phyloP scores from a whole-genome alignment of 2,113 vertebrate genomes.

The Tricholaema leucomelas region DNA sequence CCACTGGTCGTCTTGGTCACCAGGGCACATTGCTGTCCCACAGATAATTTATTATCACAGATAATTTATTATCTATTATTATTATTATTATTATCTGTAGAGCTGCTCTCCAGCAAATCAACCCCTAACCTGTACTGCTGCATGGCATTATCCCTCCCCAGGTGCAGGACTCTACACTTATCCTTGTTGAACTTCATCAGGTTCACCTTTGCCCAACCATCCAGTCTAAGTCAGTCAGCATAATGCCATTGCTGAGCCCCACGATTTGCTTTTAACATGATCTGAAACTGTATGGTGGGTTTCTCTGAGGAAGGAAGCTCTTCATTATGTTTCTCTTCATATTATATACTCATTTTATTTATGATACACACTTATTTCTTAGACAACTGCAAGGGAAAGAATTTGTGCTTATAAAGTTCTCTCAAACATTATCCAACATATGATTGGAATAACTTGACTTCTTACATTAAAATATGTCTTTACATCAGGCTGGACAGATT shows the following conservation, averaged over 20 bases:
- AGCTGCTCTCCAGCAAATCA: no score
- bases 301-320: not conserved
- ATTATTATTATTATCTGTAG: no score
- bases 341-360: conserved; percentile 2
- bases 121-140: no score
- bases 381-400: conserved; percentile 13
- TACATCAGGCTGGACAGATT: not conserved
- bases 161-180: no score
- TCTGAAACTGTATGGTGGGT: not conserved
- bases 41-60: no score
- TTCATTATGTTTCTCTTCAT: not conserved
- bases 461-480: not conserved
- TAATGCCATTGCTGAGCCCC: not conserved
- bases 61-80: no score
- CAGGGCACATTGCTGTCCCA: no score
- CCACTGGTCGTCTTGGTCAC: no score
- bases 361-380: conserved; percentile 18
- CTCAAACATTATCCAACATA: not conserved
- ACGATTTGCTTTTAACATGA: not conserved
- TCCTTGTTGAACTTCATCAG: no score
- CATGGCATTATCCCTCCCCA: no score
- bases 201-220: no score
- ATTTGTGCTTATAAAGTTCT: conserved; percentile 14
- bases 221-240: no score
- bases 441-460: not conserved